Evolutionary conservation across 2,888 invertebrate species (phyloP), one percentile per base, ranked within the genome.

Genomic region (Oligia fasciuncula): DNA sequence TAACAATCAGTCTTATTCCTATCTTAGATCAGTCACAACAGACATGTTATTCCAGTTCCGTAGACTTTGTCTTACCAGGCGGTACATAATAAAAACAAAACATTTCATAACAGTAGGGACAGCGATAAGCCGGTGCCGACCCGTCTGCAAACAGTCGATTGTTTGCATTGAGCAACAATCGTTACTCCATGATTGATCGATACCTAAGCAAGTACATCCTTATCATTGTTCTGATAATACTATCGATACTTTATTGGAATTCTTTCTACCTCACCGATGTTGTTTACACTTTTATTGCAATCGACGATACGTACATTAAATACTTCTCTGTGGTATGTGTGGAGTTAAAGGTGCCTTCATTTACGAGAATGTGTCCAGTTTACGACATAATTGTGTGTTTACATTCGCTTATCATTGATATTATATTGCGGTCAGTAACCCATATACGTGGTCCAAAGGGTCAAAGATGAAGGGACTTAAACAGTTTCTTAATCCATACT

Each of bases 101-200:
- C 84, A 83, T 85, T 85, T 72, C 81, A 78, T 57, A 78, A 84
- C 81, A 84, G 84, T 65, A 84, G 81, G 81, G 63, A 66, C 75
- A 54, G 68, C 70, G 88, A 88, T 87, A 88, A 85, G 65, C 68
- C n/a, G 69, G 89, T 89, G 91, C 91, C 91, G 80, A 68, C 49
- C 60, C 70, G 91, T 92, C 91, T 92, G 81, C 87, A 81, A 86
- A 87, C 87, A 88, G 51, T 57, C 77, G 79, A 84, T 70, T 89
- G 74, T 80, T 80, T 73, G 78, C 71, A 51, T 86, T 83, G 71
- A 79, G 78, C 81, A 87, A 88, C 76, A 79, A 79, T 74, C 74
- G 80, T 77, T 87, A 80, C 69, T 78, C 63, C 65, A 78, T 87
- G 85, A 87, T 89, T 85, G 85, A 87, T 88, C 83, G 86, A 80